phyloP scores from a whole-genome alignment of 2,113 vertebrate genomes.

The Struthidea cinerea region DNA sequence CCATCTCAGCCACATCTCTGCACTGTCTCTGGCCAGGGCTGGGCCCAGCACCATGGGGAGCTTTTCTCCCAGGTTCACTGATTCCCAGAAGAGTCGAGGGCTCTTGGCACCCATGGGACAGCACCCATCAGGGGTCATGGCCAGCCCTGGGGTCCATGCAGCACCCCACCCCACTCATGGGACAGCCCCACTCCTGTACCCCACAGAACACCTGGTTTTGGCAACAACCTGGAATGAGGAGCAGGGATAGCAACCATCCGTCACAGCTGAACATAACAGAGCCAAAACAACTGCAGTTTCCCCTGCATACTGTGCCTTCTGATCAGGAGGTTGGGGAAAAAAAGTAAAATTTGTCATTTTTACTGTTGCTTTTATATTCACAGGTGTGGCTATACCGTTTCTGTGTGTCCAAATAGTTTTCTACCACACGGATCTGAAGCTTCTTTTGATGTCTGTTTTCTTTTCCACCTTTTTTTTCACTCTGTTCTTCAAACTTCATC shows the following conservation, averaged over 20 bases:
- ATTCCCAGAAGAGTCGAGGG: not conserved
- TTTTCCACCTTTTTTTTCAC: not conserved
- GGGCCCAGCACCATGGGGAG: not conserved
- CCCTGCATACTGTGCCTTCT: fast-evolving
- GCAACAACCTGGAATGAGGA: not conserved
- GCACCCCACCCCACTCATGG: not conserved
- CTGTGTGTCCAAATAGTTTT: not conserved
- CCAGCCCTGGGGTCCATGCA: not conserved
- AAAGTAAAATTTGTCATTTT: not conserved
- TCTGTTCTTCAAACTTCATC: not conserved
- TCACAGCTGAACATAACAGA: not conserved
- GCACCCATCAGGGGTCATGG: fast-evolving
- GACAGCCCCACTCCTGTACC: not conserved
- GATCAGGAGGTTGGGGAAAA: fast-evolving
- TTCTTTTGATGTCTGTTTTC: not conserved
- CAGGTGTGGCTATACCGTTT: fast-evolving
- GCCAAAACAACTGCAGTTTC: fast-evolving
- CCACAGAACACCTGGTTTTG: not conserved
- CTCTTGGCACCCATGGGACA: fast-evolving
- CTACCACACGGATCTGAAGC: not conserved
- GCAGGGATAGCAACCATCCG: not conserved
- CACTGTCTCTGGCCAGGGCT: not conserved
- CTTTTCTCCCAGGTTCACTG: not conserved
- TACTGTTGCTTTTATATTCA: not conserved
- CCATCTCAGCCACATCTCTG: not conserved